Evolutionary conservation across 2,888 invertebrate species (phyloP), one percentile per base, ranked within the genome.

Genomic region (Aphodius sticticus): DNA sequence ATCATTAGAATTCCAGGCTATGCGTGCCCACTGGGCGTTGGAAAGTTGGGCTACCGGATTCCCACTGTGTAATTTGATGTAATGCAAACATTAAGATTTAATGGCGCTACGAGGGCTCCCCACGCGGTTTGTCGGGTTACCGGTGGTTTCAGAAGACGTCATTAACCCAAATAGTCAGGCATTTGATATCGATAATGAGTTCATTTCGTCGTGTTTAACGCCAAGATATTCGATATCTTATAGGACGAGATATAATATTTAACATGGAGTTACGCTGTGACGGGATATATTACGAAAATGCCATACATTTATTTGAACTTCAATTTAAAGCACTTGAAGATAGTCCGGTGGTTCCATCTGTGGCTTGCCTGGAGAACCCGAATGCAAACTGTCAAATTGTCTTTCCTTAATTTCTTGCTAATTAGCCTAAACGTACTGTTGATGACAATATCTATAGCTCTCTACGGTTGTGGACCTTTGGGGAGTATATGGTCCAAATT

Each of bases 11-110:
- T 53, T 53, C 53, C 53, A 9, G 53, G 53, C 53, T 53, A 53
- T 12, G 53, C 53, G 53, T 53, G 53, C 53, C 53, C 53, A 5
- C 4, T 12, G 53, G 53, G 53, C 53, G 53, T 12, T 53, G 12
- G 9, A 53, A 53, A 53, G 9, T 53, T 53, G 53, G 53, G 9
- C 12, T 53, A 9, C 53, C 53, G 53, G 53, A 12, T 53, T 53
- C 53, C 53, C 53, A 53, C 53, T 53, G 53, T 12, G 53, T 53
- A 53, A 53, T 53, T 53, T 53, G 53, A 53, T 53, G 53, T 53
- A 53, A 53, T 53, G 53, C 53, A 53, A 53, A 53, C 53, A 53
- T 53, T 53, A 53, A 53, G 53, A 53, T 53, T 53, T 53, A 53
- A 53, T 53, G 53, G 53, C 4, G 53, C 9, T 9, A 12, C 53